These are phyloP conservation scores for Microctenopoma lineatum DNA, from an alignment of 2,797 vertebrate species.

Conservation along the genomic window DNA sequence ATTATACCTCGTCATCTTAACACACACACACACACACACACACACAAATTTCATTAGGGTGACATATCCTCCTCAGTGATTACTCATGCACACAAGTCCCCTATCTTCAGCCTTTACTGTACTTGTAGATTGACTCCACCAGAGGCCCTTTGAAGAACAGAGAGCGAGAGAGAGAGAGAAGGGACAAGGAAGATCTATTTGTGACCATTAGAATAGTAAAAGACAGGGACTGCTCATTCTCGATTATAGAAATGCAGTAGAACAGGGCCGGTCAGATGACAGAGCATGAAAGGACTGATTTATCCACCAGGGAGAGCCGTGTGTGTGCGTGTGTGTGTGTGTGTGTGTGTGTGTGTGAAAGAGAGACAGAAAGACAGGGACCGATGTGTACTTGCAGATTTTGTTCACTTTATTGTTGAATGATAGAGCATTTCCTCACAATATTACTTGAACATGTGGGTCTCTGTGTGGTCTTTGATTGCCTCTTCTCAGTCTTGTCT, in stretches of 20 bases:
- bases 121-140: conserved; percentile 59
- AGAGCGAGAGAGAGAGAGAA: not conserved
- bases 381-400: conserved; percentile 27
- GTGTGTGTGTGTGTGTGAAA: not conserved
- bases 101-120: conserved; percentile 41
- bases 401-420: conserved; percentile 57
- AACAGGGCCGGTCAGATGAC: conserved; percentile 69
- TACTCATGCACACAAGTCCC: conserved; percentile 48
- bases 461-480: conserved; percentile 32
- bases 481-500: conserved; percentile 17
- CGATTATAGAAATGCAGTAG: conserved; percentile 74
- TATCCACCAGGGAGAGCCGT: conserved; percentile 68
- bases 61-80: conserved; percentile 47
- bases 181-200: conserved; percentile 34
- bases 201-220: conserved; percentile 69
- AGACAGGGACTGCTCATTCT: conserved; percentile 64
- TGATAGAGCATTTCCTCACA: conserved; percentile 3
- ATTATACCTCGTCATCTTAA: conserved; percentile 61
- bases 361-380: conserved; percentile 22
- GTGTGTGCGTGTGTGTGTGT: conserved; percentile 28
- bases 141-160: conserved; percentile 63
- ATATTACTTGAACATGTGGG: conserved; percentile 40
- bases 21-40: not conserved
- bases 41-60: conserved; percentile 42
- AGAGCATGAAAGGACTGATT: conserved; percentile 80